Conservation (phyloP, 2,113 vertebrate genomes). For the Pipra filicauda region DNA sequence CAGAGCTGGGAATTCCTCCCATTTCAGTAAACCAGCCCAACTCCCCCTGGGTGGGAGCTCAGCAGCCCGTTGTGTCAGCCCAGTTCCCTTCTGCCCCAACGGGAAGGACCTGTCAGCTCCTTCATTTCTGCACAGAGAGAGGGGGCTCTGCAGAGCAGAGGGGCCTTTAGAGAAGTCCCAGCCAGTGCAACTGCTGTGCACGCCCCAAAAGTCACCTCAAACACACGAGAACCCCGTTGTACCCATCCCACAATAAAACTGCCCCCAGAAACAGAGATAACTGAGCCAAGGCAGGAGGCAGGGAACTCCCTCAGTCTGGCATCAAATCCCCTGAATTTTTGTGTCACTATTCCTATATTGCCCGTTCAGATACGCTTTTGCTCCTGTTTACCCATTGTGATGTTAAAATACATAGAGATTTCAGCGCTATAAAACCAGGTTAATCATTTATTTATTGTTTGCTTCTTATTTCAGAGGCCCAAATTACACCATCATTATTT, state of each 20-base stretch:
- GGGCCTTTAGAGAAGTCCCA: neutral
- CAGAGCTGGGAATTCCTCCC: neutral
- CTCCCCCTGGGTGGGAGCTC: too few relatives aligned
- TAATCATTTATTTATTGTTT: conserved; percentile 32
- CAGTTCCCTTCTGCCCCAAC: neutral
- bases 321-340: neutral
- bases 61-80: neutral
- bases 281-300: neutral
- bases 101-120: neutral
- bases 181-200: too few relatives aligned
- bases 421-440: neutral
- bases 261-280: fast-evolving
- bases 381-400: neutral
- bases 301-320: neutral
- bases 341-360: fast-evolving
- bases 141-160: neutral
- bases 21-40: neutral
- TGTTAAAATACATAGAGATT: neutral
- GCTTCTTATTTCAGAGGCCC: neutral
- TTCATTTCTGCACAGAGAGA: fast-evolving
- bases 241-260: neutral
- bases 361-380: neutral
- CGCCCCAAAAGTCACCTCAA: neutral
- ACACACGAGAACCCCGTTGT: neutral
- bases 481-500: conserved; percentile 23